Conservation (phyloP, 1,140 invertebrate species). For the Eumaeus atala region DNA sequence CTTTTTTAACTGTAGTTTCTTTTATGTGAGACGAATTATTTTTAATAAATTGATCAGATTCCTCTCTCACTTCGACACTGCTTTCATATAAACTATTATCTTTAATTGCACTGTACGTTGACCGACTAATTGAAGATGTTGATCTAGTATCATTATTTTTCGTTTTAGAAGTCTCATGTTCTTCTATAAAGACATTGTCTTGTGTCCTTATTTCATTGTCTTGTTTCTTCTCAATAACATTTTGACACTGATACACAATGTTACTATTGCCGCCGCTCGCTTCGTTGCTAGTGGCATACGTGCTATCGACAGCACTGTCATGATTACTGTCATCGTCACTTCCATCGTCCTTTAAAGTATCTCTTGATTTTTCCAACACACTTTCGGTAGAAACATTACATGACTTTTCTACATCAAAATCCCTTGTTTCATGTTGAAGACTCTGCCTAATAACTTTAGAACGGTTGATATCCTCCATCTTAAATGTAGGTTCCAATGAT, state of each 20-base stretch:
- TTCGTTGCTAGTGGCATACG: constrained; percentile 11
- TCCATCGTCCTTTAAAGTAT: constrained; percentile 29
- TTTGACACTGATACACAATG: neutral
- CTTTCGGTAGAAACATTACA: constrained; percentile 20
- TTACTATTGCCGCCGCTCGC: constrained; percentile 1
- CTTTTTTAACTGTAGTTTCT: neutral
- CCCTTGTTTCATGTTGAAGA: constrained; percentile 17
- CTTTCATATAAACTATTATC: constrained; percentile 6
- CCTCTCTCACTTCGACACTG: constrained; percentile 4
- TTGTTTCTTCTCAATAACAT: neutral
- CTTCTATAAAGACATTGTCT: no score
- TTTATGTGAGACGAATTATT: constrained; percentile 6
- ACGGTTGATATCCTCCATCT: constrained; percentile 43
- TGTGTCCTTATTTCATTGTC: no score
- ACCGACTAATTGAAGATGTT: neutral
- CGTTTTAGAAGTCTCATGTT: no score
- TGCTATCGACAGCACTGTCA: constrained; percentile 16
- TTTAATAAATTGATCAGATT: constrained; percentile 13
- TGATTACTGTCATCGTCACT: constrained; percentile 1
- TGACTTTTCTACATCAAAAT: constrained; percentile 20
- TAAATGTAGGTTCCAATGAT: constrained; percentile 52
- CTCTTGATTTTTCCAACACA: constrained; percentile 24
- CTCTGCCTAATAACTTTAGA: constrained; percentile 34
- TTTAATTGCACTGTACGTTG: constrained; percentile 2
- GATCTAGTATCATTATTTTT: neutral